Evolutionary conservation across 2,797 vertebrate genomes (phyloP).

Genomic region (Lepus oiostolus): DNA sequence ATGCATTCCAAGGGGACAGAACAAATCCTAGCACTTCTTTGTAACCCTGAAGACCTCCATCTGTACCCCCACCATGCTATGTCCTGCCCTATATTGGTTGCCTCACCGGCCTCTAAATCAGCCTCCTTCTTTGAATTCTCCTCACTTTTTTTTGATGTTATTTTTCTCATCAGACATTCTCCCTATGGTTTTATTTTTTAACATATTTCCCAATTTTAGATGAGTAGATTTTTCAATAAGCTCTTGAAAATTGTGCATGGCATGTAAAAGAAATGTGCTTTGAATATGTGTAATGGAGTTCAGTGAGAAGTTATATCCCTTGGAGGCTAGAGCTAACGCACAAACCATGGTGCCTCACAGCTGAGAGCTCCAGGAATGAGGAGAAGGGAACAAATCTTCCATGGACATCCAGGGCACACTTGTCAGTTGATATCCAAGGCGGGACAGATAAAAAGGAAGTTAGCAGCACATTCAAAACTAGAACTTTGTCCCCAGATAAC

Average conservation of each 20-base stretch:
- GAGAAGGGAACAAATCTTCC: not conserved
- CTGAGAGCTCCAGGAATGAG: not conserved
- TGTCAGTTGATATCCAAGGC: not conserved
- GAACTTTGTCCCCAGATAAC: not conserved
- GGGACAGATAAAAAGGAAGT: not conserved
- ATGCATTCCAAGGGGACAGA: not conserved
- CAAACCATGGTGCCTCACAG: not conserved
- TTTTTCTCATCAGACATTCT: not conserved
- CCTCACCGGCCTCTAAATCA: not conserved
- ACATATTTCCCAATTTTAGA: not conserved
- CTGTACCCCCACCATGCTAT: not conserved
- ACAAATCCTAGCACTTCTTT: not conserved
- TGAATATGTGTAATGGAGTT: not conserved
- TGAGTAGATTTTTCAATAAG: not conserved
- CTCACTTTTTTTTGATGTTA: not conserved
- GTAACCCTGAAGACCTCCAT: not conserved
- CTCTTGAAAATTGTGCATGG: not conserved
- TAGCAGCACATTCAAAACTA: not conserved
- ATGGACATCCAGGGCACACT: too few relatives aligned
- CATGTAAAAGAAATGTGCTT: not conserved
- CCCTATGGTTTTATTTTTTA: not conserved
- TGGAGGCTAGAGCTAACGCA: not conserved
- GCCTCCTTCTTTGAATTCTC: not conserved
- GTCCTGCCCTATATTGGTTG: accelerated
- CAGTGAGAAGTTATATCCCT: not conserved